A percentile compares a stretch with the other conserved stretches of the same genome.
These are phyloP conservation scores for Orthosia gracilis DNA, from an alignment of 2,888 invertebrate species.

Conservation along the genomic window DNA sequence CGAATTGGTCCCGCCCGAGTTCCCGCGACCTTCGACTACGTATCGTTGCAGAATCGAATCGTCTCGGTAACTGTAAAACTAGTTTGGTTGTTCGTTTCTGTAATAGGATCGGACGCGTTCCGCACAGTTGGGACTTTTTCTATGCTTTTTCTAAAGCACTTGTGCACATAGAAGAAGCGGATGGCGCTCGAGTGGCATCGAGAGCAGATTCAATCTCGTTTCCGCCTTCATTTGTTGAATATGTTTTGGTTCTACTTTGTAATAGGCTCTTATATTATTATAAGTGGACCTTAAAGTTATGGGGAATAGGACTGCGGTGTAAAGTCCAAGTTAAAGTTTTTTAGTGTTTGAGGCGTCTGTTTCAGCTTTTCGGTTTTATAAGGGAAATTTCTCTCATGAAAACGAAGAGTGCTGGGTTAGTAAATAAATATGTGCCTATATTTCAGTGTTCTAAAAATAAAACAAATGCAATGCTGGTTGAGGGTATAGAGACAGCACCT, in stretches of 20 bases:
- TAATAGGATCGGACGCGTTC: constrained; percentile 85
- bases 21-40: constrained; percentile 86
- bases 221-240: constrained; percentile 69
- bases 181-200: constrained; percentile 61
- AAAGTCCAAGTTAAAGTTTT: background rate
- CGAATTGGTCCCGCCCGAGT: constrained; percentile 82
- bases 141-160: constrained; percentile 80
- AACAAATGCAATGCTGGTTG: background rate
- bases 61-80: constrained; percentile 88
- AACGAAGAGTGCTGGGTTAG: no score
- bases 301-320: background rate
- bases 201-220: constrained; percentile 69
- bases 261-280: background rate
- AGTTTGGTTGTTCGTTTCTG: constrained; percentile 84
- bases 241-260: constrained; percentile 57
- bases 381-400: background rate
- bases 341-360: background rate
- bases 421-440: background rate
- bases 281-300: background rate
- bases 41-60: constrained; percentile 85
- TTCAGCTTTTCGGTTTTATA: background rate
- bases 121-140: constrained; percentile 75
- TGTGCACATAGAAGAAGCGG: constrained; percentile 64
- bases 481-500: background rate
- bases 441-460: background rate